Conservation (phyloP, 2,888 invertebrate species). For the Tridacna crocea region DNA sequence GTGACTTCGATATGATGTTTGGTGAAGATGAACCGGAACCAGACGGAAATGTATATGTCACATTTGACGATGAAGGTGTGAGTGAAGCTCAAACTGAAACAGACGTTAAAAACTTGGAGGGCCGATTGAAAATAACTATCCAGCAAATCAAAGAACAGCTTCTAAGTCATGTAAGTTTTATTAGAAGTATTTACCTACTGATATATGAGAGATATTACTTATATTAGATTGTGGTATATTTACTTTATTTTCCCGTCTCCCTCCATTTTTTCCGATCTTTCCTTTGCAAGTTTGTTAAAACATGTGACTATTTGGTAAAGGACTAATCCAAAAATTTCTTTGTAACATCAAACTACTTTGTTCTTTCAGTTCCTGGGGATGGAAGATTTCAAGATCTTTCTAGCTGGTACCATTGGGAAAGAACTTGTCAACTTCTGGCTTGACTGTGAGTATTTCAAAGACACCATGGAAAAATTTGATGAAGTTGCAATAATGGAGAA, state of each 20-base stretch:
- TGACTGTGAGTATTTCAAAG: constrained; percentile 84
- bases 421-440: constrained; percentile 83
- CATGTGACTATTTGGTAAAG: too few relatives aligned
- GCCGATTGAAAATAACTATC: constrained; percentile 81
- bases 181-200: too few relatives aligned
- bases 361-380: constrained; percentile 77
- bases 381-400: constrained; percentile 80
- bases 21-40: constrained; percentile 78
- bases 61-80: constrained; percentile 78
- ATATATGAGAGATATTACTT: too few relatives aligned
- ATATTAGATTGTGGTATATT: too few relatives aligned
- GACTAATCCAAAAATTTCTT: too few relatives aligned
- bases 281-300: too few relatives aligned
- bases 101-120: constrained; percentile 82
- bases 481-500: constrained; percentile 77
- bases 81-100: constrained; percentile 82
- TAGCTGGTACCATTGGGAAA: constrained; percentile 79
- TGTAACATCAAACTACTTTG: too few relatives aligned
- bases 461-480: constrained; percentile 82
- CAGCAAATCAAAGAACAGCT: constrained; percentile 82
- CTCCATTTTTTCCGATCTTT: too few relatives aligned
- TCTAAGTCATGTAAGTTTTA: constrained; percentile 77
- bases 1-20: constrained; percentile 81
- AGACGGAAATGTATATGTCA: constrained; percentile 77
- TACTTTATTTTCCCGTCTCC: too few relatives aligned